These are phyloP conservation scores for Nycticebus coucang DNA, from an alignment of 2,113 vertebrate species.

Conservation along the genomic window DNA sequence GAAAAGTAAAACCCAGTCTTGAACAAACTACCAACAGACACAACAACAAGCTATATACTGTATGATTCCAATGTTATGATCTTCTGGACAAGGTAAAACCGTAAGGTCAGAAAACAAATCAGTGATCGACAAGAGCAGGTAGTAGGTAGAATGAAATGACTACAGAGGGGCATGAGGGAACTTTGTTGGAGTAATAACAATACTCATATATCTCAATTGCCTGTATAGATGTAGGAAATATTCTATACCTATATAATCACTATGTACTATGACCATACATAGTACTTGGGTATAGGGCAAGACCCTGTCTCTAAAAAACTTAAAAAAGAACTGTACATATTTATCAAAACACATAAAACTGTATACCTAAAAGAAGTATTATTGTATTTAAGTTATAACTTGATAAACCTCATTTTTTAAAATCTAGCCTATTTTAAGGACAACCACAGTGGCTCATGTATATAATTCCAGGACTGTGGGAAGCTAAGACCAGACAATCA, in stretches of 20 bases:
- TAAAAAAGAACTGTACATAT: background rate
- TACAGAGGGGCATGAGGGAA: background rate
- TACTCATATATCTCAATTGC: background rate
- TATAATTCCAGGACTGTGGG: too few species aligned
- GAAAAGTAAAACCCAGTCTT: slow-evolving; percentile 47
- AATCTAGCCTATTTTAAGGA: background rate
- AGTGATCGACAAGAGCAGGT: background rate
- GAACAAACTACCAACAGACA: background rate
- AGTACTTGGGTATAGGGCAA: too few species aligned
- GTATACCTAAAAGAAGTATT: background rate
- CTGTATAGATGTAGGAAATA: background rate
- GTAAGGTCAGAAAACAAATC: background rate
- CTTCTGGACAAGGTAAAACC: slow-evolving; percentile 18
- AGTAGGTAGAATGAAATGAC: background rate
- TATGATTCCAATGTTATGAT: background rate
- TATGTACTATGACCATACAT: background rate
- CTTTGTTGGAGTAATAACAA: background rate
- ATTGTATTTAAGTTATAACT: background rate
- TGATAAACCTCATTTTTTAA: background rate
- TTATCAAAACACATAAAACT: background rate
- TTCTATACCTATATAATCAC: background rate
- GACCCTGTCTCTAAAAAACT: too few species aligned
- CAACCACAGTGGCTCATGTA: too few species aligned
- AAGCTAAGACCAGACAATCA: too few species aligned
- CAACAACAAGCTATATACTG: background rate